A percentile compares a stretch with the other conserved stretches of the same genome.
phyloP scores from a whole-genome alignment of 2,797 vertebrate species.

The Neosilurus mollespiculum region DNA sequence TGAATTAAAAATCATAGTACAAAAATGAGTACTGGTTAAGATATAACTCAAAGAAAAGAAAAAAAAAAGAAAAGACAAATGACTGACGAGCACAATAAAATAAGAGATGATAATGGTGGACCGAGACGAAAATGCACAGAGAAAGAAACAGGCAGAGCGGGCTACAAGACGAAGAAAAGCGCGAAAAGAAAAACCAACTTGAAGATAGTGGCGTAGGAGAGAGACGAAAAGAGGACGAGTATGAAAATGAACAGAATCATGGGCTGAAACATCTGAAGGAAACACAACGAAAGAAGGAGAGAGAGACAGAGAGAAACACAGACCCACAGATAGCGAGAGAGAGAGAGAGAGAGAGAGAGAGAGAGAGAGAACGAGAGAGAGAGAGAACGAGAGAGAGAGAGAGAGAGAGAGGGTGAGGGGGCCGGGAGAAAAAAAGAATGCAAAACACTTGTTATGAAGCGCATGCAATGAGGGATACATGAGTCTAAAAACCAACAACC shows the following conservation, averaged over 20 bases:
- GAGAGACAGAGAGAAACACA: conserved; percentile 70
- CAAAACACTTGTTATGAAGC: conserved; percentile 93
- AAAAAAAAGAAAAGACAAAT: conserved; percentile 63
- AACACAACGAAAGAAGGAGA: conserved; percentile 66
- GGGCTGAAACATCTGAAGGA: conserved; percentile 90
- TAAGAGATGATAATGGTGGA: conserved; percentile 70
- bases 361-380: conserved; percentile 60
- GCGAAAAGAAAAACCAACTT: conserved; percentile 90
- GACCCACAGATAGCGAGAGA: conserved; percentile 61
- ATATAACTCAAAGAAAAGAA: conserved; percentile 58
- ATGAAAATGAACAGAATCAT: conserved; percentile 89
- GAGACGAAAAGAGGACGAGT: conserved; percentile 87
- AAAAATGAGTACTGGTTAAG: conserved; percentile 33
- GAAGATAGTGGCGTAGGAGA: conserved; percentile 87
- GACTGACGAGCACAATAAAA: conserved; percentile 59
- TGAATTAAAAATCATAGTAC: conserved; percentile 42
- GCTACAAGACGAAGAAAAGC: conserved; percentile 91
- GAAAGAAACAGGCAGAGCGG: conserved; percentile 50
- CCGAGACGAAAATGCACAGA: conserved; percentile 63
- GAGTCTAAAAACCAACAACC: conserved; percentile 84
- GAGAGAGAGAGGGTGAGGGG: conserved; percentile 60
- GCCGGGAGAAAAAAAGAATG: conserved; percentile 77
- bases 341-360: conserved; percentile 70
- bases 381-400: conserved; percentile 69
- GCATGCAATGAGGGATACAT: conserved; percentile 92